Evolutionary conservation across 2,888 invertebrate species (phyloP).

Genomic region (Phlogophora meticulosa): DNA sequence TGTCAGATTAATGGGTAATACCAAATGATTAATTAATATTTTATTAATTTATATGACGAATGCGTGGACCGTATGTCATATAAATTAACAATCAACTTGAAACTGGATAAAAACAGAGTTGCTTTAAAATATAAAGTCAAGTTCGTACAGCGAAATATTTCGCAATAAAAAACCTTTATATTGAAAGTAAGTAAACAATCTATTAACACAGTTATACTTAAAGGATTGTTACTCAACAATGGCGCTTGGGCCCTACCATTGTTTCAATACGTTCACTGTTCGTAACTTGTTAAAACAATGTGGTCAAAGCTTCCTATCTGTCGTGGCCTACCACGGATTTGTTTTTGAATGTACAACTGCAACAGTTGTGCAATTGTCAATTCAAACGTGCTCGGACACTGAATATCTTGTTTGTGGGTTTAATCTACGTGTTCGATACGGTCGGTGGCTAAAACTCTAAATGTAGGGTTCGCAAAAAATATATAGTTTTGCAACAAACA

Average conservation of each 20-base stretch:
- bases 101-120: constrained; percentile 11
- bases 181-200: constrained; percentile 56
- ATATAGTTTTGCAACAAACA: background rate
- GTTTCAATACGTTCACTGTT: constrained; percentile 58
- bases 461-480: constrained; percentile 2
- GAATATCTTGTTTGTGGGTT: constrained; percentile 33
- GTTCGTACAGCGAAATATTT: constrained; percentile 15
- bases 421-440: constrained; percentile 33
- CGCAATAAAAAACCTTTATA: constrained; percentile 37
- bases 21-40: constrained; percentile 47
- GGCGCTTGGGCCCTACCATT: constrained; percentile 51
- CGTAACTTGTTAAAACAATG: constrained; percentile 72
- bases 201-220: constrained; percentile 42
- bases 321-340: constrained; percentile 77
- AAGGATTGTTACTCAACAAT: constrained; percentile 56
- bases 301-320: constrained; percentile 77
- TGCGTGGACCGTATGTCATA: constrained; percentile 32
- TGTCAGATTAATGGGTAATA: constrained; percentile 1
- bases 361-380: constrained; percentile 72
- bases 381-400: constrained; percentile 44
- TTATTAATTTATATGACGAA: constrained; percentile 41
- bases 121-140: constrained; percentile 16
- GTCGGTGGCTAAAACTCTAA: constrained; percentile 9
- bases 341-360: constrained; percentile 59
- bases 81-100: constrained; percentile 24